phyloP scores from a whole-genome alignment of 2,797 vertebrate species.

The Erpetoichthys calabaricus region DNA sequence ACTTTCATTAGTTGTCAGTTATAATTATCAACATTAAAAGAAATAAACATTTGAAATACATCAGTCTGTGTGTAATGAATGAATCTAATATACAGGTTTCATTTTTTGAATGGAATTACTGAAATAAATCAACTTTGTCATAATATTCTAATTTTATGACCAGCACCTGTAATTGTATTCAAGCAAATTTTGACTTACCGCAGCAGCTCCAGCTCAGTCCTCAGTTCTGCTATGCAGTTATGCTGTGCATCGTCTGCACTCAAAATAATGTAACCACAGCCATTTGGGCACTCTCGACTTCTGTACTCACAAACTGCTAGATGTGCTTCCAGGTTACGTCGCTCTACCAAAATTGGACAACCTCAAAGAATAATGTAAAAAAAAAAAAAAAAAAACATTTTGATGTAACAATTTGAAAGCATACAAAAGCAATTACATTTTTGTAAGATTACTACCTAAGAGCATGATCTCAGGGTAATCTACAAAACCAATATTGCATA shows the following conservation, averaged over 20 bases:
- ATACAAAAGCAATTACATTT: neutral
- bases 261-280: slow-evolving; percentile 61
- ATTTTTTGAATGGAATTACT: no score
- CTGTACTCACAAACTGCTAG: slow-evolving; percentile 63
- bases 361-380: slow-evolving; percentile 37
- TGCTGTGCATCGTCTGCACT: slow-evolving; percentile 56
- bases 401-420: neutral
- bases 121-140: no score
- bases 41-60: no score
- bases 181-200: slow-evolving; percentile 35
- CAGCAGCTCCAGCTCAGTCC: slow-evolving; percentile 65
- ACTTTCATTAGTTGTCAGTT: no score
- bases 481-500: no score
- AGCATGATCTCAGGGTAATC: no score
- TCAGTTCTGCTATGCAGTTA: slow-evolving; percentile 72
- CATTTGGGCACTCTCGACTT: slow-evolving; percentile 62
- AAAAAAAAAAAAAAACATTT: neutral
- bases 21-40: no score
- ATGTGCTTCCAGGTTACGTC: slow-evolving; percentile 57
- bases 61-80: no score
- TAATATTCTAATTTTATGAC: no score
- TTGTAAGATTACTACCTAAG: no score
- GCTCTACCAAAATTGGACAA: slow-evolving; percentile 60
- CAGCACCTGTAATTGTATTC: no score
- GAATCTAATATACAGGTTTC: no score